Percentiles rank a stretch among this genome's conserved stretches.
Conservation (phyloP, 2,888 invertebrate species). For the Melinaea marsaeus region DNA sequence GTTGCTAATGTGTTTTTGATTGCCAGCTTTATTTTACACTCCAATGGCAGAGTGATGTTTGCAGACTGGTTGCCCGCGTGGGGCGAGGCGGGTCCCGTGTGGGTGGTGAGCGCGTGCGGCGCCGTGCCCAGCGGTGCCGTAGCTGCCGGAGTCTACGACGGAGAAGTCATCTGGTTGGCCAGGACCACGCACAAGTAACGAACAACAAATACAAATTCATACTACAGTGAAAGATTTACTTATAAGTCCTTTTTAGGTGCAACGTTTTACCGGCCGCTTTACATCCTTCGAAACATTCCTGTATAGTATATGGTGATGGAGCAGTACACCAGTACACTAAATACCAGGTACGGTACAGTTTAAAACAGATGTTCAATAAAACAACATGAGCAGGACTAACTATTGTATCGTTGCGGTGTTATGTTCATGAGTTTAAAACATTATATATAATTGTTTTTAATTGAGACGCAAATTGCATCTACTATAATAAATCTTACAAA, state of each 20-base stretch:
- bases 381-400: too few species aligned
- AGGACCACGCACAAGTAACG: conserved; percentile 59
- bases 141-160: conserved; percentile 53
- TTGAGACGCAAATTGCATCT: too few species aligned
- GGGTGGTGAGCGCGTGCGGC: conserved; percentile 67
- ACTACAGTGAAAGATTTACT: neutral
- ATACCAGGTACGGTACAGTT: conserved; percentile 52
- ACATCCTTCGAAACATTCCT: conserved; percentile 63
- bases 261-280: conserved; percentile 61
- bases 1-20: too few species aligned
- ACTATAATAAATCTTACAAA: too few species aligned
- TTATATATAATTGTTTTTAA: too few species aligned
- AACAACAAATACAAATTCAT: neutral
- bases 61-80: conserved; percentile 56
- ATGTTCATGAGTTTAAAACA: too few species aligned
- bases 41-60: neutral
- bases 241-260: conserved; percentile 35
- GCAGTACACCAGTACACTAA: conserved; percentile 56
- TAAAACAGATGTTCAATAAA: neutral
- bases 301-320: conserved; percentile 58
- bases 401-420: too few species aligned
- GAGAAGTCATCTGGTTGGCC: conserved; percentile 61
- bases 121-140: conserved; percentile 69
- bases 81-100: conserved; percentile 54
- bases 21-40: too few species aligned